Percentiles rank a stretch among this genome's conserved stretches.
Evolutionary conservation across 35 echinoderm and acorn worm species (phyloP).

Genomic region (Amphiura filiformis): DNA sequence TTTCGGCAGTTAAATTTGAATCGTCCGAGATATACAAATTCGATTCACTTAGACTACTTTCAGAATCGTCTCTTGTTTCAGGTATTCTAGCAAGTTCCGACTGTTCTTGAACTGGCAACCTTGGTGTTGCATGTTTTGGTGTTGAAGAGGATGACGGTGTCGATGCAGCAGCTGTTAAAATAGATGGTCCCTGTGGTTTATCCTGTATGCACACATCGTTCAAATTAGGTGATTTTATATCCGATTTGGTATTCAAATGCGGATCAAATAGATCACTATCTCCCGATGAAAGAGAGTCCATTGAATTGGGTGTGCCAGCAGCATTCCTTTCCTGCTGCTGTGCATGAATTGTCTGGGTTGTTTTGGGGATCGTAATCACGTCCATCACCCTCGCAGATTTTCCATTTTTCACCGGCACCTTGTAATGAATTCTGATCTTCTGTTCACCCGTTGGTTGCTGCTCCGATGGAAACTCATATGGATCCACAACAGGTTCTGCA

Average conservation of each 20-base stretch:
- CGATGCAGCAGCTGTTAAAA: slow-evolving; percentile 21
- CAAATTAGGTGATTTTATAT: slow-evolving; percentile 1
- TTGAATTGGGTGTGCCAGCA: slow-evolving; percentile 57
- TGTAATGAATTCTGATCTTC: slow-evolving; percentile 86
- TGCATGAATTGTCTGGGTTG: slow-evolving; percentile 44
- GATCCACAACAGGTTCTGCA: slow-evolving; percentile 49
- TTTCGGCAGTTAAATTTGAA: slow-evolving; percentile 53
- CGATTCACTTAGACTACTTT: slow-evolving; percentile 56
- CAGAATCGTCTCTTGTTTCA: slow-evolving; percentile 47
- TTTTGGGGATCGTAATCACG: slow-evolving; percentile 82
- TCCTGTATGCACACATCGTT: slow-evolving; percentile 10
- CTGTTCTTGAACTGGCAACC: not conserved
- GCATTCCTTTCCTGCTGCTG: slow-evolving; percentile 44
- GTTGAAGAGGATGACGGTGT: slow-evolving; percentile 1
- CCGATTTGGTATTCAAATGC: slow-evolving; percentile 53
- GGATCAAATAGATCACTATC: slow-evolving; percentile 94
- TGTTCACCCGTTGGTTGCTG: slow-evolving; percentile 72
- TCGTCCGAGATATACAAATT: slow-evolving; percentile 73
- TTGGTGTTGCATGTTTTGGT: slow-evolving; percentile 3
- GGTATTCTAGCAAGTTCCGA: slow-evolving; percentile 30
- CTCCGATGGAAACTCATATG: slow-evolving; percentile 73
- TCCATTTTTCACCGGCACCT: slow-evolving; percentile 72
- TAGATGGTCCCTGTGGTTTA: slow-evolving; percentile 19
- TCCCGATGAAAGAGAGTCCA: slow-evolving; percentile 68
- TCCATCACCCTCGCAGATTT: slow-evolving; percentile 1